phyloP scores from a whole-genome alignment of 2,113 vertebrate species.

The Otis tarda region DNA sequence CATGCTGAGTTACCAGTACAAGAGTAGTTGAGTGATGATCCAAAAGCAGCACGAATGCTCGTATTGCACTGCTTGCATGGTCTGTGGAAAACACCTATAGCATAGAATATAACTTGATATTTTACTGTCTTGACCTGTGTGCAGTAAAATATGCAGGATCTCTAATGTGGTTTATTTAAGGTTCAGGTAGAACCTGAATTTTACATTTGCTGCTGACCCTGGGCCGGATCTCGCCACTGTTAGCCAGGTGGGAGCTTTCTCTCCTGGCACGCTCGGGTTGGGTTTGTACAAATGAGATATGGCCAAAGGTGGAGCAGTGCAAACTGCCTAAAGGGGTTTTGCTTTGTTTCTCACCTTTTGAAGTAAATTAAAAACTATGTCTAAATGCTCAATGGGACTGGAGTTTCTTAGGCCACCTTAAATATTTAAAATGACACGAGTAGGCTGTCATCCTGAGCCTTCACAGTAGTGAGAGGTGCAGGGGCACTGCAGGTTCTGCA shows the following conservation, averaged over 20 bases:
- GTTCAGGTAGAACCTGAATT: neutral
- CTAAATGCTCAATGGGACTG: neutral
- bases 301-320: neutral
- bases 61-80: neutral
- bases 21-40: neutral
- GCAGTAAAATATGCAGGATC: neutral
- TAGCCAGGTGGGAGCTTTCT: neutral
- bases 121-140: neutral
- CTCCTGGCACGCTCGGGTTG: neutral
- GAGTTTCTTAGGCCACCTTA: neutral
- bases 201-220: neutral
- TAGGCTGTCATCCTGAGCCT: neutral
- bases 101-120: neutral
- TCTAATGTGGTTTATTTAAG: neutral
- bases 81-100: neutral
- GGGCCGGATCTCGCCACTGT: neutral
- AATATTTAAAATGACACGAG: neutral
- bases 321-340: fast-evolving
- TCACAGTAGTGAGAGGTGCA: neutral
- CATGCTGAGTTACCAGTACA: fast-evolving
- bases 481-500: neutral
- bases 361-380: neutral
- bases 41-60: neutral
- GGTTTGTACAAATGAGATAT: neutral
- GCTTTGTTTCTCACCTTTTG: neutral